phyloP scores from a whole-genome alignment of 2,888 invertebrate genomes.

The Agrochola macilenta region DNA sequence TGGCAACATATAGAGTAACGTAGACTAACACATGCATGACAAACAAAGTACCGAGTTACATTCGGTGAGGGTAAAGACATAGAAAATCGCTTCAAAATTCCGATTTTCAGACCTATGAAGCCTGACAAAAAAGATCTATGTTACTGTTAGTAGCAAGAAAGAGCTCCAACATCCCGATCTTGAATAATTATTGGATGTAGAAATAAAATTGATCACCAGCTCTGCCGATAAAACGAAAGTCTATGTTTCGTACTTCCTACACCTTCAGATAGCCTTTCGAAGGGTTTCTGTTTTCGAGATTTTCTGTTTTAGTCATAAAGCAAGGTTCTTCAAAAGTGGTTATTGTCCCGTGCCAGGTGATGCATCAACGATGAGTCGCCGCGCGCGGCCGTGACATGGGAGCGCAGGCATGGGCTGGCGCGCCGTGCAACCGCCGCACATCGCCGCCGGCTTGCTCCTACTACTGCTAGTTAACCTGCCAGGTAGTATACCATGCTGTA shows the following conservation, averaged over 20 bases:
- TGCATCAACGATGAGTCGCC: conserved; percentile 94
- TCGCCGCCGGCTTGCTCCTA: conserved; percentile 91
- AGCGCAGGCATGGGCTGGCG: conserved; percentile 98
- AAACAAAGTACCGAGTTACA: conserved; percentile 12
- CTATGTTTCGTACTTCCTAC: not conserved
- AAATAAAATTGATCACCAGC: not conserved
- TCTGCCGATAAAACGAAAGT: not conserved
- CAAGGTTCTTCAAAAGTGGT: not conserved
- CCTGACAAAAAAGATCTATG: not conserved
- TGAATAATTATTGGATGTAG: not conserved
- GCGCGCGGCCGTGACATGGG: conserved; percentile 94
- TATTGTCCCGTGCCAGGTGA: conserved; percentile 78
- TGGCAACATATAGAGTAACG: conserved; percentile 43
- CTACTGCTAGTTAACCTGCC: conserved; percentile 89
- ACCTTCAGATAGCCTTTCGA: not conserved
- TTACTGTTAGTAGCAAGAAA: not conserved
- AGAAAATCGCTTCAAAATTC: not conserved
- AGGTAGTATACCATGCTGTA: conserved; percentile 72
- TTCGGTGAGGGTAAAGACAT: not conserved
- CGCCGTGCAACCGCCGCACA: conserved; percentile 94
- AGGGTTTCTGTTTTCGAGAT: not conserved
- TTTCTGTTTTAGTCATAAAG: not conserved
- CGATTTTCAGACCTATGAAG: not conserved
- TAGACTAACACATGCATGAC: conserved; percentile 45
- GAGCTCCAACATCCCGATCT: not conserved